Conservation (phyloP, 2,113 vertebrate genomes). For the Cnemophilus loriae region DNA sequence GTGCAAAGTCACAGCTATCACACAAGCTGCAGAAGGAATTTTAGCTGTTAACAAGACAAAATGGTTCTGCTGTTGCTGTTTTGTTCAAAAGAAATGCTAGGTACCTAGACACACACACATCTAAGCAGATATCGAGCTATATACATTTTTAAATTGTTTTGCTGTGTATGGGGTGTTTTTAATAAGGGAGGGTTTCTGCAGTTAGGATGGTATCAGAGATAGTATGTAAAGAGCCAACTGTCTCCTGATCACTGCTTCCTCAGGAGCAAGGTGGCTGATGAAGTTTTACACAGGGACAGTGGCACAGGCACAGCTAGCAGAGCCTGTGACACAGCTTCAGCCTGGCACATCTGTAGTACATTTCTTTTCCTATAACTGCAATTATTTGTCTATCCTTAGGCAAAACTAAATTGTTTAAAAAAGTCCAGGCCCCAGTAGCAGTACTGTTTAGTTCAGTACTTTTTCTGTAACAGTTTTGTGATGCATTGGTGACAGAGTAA, state of each 20-base stretch:
- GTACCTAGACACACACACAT: background rate
- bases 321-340: background rate
- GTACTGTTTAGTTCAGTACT: background rate
- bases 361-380: background rate
- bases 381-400: background rate
- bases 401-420: no score
- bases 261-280: background rate
- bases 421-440: no score
- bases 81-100: background rate
- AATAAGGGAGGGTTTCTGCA: background rate
- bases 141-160: background rate
- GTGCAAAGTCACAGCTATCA: background rate
- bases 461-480: background rate
- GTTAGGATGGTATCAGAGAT: background rate
- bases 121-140: fast-evolving
- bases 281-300: background rate
- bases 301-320: background rate
- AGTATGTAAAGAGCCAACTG: background rate
- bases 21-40: background rate
- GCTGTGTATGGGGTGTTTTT: background rate
- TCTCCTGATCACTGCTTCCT: background rate
- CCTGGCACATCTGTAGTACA: fast-evolving
- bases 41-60: background rate
- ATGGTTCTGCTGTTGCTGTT: background rate
- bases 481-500: fast-evolving